Conservation (phyloP, 2,888 invertebrate species). For the Luperina nickerlii region DNA sequence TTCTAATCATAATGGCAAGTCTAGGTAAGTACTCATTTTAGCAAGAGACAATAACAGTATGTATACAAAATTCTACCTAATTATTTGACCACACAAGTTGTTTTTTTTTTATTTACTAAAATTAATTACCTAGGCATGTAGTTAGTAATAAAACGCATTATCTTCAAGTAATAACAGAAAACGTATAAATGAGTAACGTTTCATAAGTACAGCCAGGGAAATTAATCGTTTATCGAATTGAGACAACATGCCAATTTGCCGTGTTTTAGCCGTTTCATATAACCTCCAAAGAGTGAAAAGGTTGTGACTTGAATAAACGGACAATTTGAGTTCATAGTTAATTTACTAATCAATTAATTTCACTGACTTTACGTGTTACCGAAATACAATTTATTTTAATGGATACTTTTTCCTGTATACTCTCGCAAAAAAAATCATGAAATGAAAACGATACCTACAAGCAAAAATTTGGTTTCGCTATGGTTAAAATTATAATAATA, state of each 20-base stretch:
- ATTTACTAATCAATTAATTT: not conserved
- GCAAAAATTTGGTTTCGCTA: not conserved
- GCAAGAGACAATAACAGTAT: not conserved
- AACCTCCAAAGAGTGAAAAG: not conserved
- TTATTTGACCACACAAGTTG: not conserved
- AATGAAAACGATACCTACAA: not conserved
- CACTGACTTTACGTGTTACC: not conserved
- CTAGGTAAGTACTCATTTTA: too few relatives aligned
- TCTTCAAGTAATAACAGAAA: not conserved
- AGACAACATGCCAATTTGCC: not conserved
- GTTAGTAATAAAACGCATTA: not conserved
- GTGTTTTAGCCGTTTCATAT: not conserved
- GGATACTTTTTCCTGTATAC: not conserved
- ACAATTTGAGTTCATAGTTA: not conserved
- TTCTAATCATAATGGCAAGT: not conserved
- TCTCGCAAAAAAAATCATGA: too few relatives aligned
- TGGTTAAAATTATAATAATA: not conserved
- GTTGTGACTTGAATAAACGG: not conserved
- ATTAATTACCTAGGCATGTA: not conserved
- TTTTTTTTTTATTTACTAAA: not conserved
- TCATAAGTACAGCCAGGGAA: not conserved
- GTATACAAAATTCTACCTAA: not conserved
- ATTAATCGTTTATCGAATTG: not conserved
- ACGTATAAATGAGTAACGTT: not conserved
- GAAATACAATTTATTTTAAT: not conserved